Percentiles rank a stretch among this genome's conserved stretches.
These are phyloP conservation scores for Syrista parreyssii DNA, from an alignment of 2,888 invertebrate genomes.

Conservation along the genomic window DNA sequence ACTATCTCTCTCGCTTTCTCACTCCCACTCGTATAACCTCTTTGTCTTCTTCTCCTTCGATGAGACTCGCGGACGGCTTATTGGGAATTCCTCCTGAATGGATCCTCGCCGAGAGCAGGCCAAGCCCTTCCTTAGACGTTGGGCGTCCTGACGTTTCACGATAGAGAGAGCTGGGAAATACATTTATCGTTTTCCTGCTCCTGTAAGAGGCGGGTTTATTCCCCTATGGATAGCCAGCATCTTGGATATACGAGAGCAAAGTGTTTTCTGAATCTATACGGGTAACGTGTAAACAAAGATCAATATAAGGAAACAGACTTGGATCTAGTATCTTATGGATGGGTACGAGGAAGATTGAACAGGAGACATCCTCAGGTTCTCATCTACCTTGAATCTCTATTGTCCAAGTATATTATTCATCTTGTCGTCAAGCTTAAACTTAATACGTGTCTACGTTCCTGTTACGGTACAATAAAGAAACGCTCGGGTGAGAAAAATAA, in stretches of 20 bases:
- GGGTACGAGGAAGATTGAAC: background rate
- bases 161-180: background rate
- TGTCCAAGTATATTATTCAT: background rate
- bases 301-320: background rate
- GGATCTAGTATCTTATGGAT: background rate
- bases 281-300: background rate
- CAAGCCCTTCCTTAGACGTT: background rate
- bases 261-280: background rate
- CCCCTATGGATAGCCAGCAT: background rate
- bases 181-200: background rate
- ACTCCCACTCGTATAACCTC: background rate
- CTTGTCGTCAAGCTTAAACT: background rate
- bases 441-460: background rate
- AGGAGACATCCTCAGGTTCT: background rate
- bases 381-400: background rate
- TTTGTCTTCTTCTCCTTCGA: background rate
- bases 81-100: background rate
- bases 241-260: background rate
- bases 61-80: background rate
- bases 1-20: background rate
- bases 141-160: background rate
- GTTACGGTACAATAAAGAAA: background rate
- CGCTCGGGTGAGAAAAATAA: background rate
- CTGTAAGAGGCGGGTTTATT: background rate
- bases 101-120: background rate